Conservation (phyloP, 2,797 vertebrate species). For the Sebastes hopkinsi region DNA sequence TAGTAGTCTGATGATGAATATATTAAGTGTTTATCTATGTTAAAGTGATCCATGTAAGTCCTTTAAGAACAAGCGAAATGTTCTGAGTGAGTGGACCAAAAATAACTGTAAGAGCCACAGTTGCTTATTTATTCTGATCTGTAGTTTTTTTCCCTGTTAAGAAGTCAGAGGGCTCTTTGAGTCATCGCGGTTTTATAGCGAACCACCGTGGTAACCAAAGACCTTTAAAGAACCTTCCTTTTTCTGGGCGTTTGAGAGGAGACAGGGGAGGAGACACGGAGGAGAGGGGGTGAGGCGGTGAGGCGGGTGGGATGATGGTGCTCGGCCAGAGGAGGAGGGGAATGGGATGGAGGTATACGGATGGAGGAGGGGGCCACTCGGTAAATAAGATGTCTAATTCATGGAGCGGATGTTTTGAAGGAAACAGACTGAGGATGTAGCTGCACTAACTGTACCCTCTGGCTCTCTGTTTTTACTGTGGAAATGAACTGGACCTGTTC, state of each 20-base stretch:
- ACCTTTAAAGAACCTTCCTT: constrained; percentile 55
- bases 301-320: constrained; percentile 29
- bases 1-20: background rate
- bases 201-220: constrained; percentile 58
- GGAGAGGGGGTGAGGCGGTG: constrained; percentile 1
- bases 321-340: constrained; percentile 2
- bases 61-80: constrained; percentile 23
- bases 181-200: constrained; percentile 51
- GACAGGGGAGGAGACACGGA: constrained; percentile 29
- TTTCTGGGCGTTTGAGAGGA: constrained; percentile 38
- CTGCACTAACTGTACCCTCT: constrained; percentile 65
- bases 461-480: constrained; percentile 57
- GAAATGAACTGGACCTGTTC: constrained; percentile 70
- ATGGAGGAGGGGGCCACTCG: constrained; percentile 40
- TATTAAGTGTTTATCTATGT: constrained; percentile 7
- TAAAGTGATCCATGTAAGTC: constrained; percentile 7
- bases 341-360: constrained; percentile 18
- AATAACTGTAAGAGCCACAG: constrained; percentile 56
- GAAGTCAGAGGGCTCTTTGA: constrained; percentile 70
- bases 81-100: constrained; percentile 41
- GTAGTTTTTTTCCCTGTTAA: constrained; percentile 22
- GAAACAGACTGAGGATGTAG: constrained; percentile 81
- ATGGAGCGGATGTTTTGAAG: constrained; percentile 86
- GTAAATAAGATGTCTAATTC: constrained; percentile 84
- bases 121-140: constrained; percentile 66